Conservation (phyloP, 2,888 invertebrate species). For the Nephrotoma flavescens region DNA sequence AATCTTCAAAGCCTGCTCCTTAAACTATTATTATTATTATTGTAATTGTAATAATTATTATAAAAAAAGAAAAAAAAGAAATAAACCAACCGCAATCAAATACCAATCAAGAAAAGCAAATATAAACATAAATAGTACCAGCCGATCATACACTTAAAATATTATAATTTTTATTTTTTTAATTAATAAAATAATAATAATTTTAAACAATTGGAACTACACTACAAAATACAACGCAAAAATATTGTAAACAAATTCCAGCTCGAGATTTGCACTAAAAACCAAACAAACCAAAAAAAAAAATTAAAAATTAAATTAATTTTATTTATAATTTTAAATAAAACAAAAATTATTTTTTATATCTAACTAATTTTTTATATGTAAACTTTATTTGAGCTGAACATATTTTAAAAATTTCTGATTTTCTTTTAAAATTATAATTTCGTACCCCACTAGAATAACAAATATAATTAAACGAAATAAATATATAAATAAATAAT, state of each 20-base stretch:
- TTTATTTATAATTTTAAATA: not conserved
- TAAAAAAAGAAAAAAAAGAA: constrained; percentile 1
- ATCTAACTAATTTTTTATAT: not conserved
- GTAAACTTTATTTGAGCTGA: not conserved
- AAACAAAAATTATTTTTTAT: not conserved
- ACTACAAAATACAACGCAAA: not conserved
- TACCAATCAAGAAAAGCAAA: not conserved
- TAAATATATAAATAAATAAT: not conserved
- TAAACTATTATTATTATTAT: not conserved
- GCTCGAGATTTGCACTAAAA: not conserved
- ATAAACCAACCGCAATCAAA: not conserved
- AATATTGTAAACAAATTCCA: not conserved
- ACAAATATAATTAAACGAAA: not conserved
- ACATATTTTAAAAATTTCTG: not conserved
- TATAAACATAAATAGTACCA: not conserved
- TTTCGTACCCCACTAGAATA: not conserved
- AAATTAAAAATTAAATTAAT: not conserved
- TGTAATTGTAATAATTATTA: not conserved
- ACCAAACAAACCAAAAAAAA: not conserved
- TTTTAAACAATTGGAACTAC: not conserved
- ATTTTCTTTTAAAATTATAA: not conserved
- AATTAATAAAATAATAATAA: not conserved
- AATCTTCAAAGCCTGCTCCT: not conserved
- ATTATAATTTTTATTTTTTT: not conserved
- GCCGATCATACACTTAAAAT: not conserved